Evolutionary conservation across 2,113 vertebrate species (phyloP), one percentile per base, ranked within the genome.

Genomic region (Phrynosoma blainvillii): DNA sequence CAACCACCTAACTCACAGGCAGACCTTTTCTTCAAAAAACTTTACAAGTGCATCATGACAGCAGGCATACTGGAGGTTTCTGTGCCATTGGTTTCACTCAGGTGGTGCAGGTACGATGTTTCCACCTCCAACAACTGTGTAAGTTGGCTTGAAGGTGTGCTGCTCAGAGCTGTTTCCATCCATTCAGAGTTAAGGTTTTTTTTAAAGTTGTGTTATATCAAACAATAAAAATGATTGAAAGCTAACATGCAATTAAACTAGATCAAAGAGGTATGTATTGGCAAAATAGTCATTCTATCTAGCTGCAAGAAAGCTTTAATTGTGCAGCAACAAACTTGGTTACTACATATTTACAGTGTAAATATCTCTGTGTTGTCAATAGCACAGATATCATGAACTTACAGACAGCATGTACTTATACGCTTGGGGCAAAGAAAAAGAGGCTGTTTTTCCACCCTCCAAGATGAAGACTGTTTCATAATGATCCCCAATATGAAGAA

Each of bases 381-480:
- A 71, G 81, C n/a, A 23, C 7, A 25, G 79, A 76, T 0, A 0
- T 0, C 0, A 0, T 0, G 2, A 54, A 21, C n/a, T 56, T 1
- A 5, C 40, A 32, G 36, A 36, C 36, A 36, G 36, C 0, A 0
- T 0, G 2, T 73, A 21, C n/a, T 56, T 1, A 5, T 27, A 32
- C 32, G 23, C 36, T 59, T 52, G 12, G 13, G 27, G 79, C 79
- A 59, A 79, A 79, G n/a, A 79, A 54, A 36, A 11, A 23, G 65
- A 30, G 7, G 14, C 30, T 71, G 9, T 76, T 82, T 10, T 40
- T 75, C 27, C 20, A 23, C 52, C 25, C 14, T 10, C 36, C 65
- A 12, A n/a, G 21, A 47, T 32, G 23, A 16, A 13, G 56, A 32
- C 30, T 65, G 27, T 56, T 75, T 82, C 20, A 23, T 52, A 14